Conservation (phyloP, 2,113 vertebrate species). For the Varanus salvator region DNA sequence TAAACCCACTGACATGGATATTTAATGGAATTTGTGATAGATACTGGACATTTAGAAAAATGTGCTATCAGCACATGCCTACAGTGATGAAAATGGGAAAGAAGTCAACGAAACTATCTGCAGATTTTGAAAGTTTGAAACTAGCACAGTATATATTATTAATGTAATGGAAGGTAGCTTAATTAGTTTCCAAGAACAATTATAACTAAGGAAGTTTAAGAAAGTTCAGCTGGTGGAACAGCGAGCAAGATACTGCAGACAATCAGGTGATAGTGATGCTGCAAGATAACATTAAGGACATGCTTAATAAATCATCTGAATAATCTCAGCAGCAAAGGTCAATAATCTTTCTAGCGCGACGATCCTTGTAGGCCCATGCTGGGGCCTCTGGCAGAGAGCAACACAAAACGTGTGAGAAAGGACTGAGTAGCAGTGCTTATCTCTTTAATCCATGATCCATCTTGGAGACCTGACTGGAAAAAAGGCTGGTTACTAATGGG, state of each 20-base stretch:
- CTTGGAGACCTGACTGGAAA: not conserved
- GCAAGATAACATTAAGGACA: not conserved
- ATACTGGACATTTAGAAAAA: constrained; percentile 9
- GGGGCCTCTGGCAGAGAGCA: not conserved
- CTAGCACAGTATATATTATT: not conserved
- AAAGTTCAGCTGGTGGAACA: constrained; percentile 13
- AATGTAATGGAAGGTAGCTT: constrained; percentile 34
- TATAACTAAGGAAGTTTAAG: constrained; percentile 36
- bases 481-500: not conserved
- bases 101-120: not conserved
- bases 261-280: not conserved
- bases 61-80: constrained; percentile 44
- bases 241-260: rapidly evolving
- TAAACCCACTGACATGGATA: constrained; percentile 36
- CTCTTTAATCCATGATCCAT: not conserved
- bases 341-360: not conserved
- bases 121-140: constrained; percentile 18
- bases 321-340: not conserved
- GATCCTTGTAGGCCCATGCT: not conserved
- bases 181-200: constrained; percentile 7
- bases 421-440: not conserved
- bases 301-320: not conserved
- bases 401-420: not conserved
- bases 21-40: constrained; percentile 45
- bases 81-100: constrained; percentile 28